These are phyloP conservation scores for Molanna angustata DNA, from an alignment of 2,888 invertebrate species.

Conservation along the genomic window DNA sequence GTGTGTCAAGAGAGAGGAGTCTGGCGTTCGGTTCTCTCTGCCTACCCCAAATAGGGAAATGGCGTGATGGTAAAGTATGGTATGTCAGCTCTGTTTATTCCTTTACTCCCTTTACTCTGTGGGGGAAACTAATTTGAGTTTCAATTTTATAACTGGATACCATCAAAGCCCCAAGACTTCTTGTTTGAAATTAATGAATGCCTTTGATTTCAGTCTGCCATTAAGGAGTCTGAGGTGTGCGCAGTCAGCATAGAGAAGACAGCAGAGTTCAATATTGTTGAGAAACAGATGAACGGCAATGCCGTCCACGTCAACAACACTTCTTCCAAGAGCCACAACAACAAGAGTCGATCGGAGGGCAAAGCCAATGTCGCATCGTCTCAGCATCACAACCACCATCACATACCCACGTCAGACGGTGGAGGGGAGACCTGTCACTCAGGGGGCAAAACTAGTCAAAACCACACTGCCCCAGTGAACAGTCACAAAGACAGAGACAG, in stretches of 20 bases:
- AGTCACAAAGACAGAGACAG: not conserved
- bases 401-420: conserved; percentile 4
- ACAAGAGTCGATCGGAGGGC: conserved; percentile 18
- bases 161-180: no score
- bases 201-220: conserved; percentile 27
- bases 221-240: conserved; percentile 27
- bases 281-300: conserved; percentile 31
- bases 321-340: conserved; percentile 19
- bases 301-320: conserved; percentile 25
- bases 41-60: no score
- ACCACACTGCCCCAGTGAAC: conserved; percentile 6
- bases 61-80: no score
- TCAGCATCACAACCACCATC: conserved; percentile 24
- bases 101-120: no score
- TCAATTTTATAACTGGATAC: no score
- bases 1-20: no score
- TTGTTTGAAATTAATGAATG: no score
- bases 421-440: conserved; percentile 14
- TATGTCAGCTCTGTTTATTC: no score
- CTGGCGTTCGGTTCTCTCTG: no score
- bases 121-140: no score
- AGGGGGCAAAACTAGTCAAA: conserved; percentile 23
- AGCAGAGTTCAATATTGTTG: conserved; percentile 17
- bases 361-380: conserved; percentile 23
- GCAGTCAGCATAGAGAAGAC: conserved; percentile 16